Evolutionary conservation across 2,888 invertebrate species (phyloP).

Genomic region (Cheilosia scutellata): DNA sequence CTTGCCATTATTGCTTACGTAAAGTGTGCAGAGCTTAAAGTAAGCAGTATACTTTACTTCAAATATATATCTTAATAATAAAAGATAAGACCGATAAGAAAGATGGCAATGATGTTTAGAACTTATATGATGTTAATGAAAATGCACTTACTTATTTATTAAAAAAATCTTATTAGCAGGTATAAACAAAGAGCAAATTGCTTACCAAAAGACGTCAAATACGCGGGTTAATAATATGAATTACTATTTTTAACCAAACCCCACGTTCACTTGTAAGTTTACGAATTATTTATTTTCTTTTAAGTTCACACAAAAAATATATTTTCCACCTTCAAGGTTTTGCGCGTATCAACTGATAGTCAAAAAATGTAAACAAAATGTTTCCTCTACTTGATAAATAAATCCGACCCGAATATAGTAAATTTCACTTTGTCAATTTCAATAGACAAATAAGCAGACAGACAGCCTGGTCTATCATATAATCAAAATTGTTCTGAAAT

Average conservation of each 20-base stretch:
- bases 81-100: not conserved
- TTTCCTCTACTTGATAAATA: conserved; percentile 2
- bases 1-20: too few relatives aligned
- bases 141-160: not conserved
- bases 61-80: too few relatives aligned
- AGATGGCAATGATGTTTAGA: conserved; percentile 3
- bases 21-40: too few relatives aligned
- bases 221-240: too few relatives aligned
- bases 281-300: not conserved
- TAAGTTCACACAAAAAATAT: not conserved
- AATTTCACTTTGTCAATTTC: conserved; percentile 31
- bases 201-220: conserved; percentile 7
- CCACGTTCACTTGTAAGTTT: not conserved
- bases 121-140: not conserved
- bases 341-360: not conserved
- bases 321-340: not conserved
- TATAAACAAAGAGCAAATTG: not conserved
- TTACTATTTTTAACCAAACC: conserved; percentile 3
- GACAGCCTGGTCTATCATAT: conserved; percentile 27
- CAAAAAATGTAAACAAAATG: conserved; percentile 36
- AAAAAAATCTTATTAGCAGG: not conserved
- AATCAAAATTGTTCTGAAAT: conserved; percentile 61
- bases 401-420: not conserved
- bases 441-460: not conserved
- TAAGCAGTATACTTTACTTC: too few relatives aligned